Conservation (phyloP, 2,113 vertebrate species). For the Sturnira hondurensis region DNA sequence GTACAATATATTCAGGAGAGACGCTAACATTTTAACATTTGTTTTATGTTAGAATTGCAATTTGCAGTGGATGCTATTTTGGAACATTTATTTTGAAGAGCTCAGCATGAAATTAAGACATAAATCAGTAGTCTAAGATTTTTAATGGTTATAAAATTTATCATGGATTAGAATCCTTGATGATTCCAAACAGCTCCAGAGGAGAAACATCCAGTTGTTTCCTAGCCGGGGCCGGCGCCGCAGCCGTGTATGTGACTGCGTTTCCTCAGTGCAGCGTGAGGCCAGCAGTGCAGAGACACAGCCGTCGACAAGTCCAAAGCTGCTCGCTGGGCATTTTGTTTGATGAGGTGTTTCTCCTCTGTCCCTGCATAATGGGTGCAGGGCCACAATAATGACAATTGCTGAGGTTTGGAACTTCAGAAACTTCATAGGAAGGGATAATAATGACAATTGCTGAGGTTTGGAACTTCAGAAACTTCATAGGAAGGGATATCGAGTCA, state of each 20-base stretch:
- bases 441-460: constrained; percentile 56
- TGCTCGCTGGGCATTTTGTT: constrained; percentile 61
- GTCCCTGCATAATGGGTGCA: constrained; percentile 40
- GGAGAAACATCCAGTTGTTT: constrained; percentile 43
- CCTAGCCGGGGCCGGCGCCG: too few relatives aligned
- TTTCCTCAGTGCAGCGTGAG: constrained; percentile 56
- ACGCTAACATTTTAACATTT: constrained; percentile 75
- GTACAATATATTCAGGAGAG: constrained; percentile 75
- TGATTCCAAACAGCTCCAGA: constrained; percentile 42
- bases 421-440: not conserved
- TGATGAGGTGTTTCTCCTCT: constrained; percentile 64
- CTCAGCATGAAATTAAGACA: constrained; percentile 72
- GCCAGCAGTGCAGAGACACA: constrained; percentile 68
- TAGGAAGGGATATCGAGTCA: not conserved
- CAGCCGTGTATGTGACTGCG: constrained; percentile 48
- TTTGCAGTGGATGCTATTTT: constrained; percentile 61
- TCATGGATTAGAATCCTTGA: constrained; percentile 70
- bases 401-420: constrained; percentile 45
- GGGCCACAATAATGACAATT: constrained; percentile 55
- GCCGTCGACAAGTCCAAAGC: constrained; percentile 51
- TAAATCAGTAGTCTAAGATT: constrained; percentile 70
- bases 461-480: constrained; percentile 37
- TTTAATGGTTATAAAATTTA: constrained; percentile 72
- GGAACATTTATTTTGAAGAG: constrained; percentile 71
- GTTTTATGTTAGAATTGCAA: constrained; percentile 72